phyloP scores from a whole-genome alignment of 2,797 vertebrate species.

The Channa striata region DNA sequence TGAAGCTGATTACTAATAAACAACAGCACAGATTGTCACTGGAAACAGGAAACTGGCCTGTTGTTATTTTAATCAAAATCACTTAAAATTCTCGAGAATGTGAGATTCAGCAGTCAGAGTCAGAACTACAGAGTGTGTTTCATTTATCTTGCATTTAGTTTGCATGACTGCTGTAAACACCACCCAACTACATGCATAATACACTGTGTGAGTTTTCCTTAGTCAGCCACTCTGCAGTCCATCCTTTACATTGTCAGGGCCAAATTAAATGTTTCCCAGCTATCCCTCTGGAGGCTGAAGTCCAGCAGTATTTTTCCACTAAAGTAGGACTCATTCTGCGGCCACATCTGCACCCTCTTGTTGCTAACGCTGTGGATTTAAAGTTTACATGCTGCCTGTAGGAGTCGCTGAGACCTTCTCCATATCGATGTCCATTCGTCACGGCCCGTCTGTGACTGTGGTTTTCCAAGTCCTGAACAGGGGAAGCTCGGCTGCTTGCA shows the following conservation, averaged over 20 bases:
- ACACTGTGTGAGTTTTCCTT: slow-evolving; percentile 25
- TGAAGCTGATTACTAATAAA: no score
- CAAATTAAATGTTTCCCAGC: slow-evolving; percentile 34
- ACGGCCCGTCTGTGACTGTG: slow-evolving; percentile 65
- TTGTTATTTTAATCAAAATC: no score
- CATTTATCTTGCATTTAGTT: no score
- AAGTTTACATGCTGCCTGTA: slow-evolving; percentile 46
- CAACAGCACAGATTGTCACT: no score
- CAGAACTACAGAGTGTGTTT: no score
- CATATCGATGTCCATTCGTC: slow-evolving; percentile 64
- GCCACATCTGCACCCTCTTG: slow-evolving; percentile 27
- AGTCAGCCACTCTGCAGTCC: slow-evolving; percentile 23
- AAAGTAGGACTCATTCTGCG: slow-evolving; percentile 22
- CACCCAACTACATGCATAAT: slow-evolving; percentile 6
- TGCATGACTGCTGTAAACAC: slow-evolving; percentile 1
- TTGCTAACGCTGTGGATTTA: slow-evolving; percentile 44
- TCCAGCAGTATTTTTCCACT: slow-evolving; percentile 19
- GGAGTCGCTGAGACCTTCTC: slow-evolving; percentile 35
- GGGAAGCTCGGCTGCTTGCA: slow-evolving; percentile 36
- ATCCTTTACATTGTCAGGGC: slow-evolving; percentile 31
- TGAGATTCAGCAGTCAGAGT: slow-evolving; percentile 15
- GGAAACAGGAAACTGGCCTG: no score
- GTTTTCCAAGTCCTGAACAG: slow-evolving; percentile 46
- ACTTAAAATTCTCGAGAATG: slow-evolving; percentile 3
- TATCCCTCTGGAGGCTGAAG: slow-evolving; percentile 26